A percentile compares a stretch with the other conserved stretches of the same genome.
phyloP scores from a whole-genome alignment of 2,797 vertebrate genomes.

The Artibeus lituratus region DNA sequence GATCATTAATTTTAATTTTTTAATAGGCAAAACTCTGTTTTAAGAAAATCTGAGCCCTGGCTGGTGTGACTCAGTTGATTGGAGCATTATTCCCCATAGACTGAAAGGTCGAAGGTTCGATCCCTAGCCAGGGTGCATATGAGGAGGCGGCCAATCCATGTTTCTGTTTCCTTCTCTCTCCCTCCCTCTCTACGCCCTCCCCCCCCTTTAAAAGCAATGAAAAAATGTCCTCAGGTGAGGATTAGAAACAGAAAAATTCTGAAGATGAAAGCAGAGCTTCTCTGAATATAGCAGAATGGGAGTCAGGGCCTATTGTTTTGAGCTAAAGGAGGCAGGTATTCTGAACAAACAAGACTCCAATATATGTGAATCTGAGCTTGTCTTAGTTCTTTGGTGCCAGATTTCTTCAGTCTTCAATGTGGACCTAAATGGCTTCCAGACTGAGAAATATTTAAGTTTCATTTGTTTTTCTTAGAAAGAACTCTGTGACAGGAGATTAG shows the following conservation, averaged over 20 bases:
- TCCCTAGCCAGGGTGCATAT: background rate
- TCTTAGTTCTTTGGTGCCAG: background rate
- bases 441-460: background rate
- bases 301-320: background rate
- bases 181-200: no score
- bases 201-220: background rate
- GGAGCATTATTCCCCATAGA: background rate
- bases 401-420: background rate
- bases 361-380: background rate
- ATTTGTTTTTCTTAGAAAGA: constrained; percentile 31
- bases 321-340: background rate
- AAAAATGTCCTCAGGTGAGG: background rate
- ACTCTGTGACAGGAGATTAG: background rate
- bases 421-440: background rate
- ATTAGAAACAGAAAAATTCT: background rate
- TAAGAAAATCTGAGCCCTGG: background rate
- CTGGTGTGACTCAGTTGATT: background rate
- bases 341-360: background rate
- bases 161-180: no score
- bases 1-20: background rate
- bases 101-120: background rate
- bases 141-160: background rate
- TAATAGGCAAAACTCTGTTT: background rate
- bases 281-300: background rate
- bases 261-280: background rate